These are phyloP conservation scores for Brachycybe producta DNA, from an alignment of 2,888 invertebrate species.

Conservation along the genomic window DNA sequence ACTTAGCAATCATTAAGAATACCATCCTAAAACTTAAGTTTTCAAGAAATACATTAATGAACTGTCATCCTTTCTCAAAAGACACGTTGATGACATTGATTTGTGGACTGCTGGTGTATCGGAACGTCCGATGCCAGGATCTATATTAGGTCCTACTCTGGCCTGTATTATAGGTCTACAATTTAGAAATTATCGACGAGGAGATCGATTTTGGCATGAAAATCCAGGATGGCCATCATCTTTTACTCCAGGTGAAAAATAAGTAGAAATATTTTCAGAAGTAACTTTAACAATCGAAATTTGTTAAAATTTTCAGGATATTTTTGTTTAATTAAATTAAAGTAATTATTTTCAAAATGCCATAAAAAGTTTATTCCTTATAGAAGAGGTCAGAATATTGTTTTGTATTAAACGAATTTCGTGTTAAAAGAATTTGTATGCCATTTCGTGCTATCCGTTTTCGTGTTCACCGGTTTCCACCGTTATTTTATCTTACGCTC, in stretches of 20 bases:
- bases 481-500: too few relatives aligned
- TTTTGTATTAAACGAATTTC: too few relatives aligned
- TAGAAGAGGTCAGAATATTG: too few relatives aligned
- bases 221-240: conserved; percentile 80
- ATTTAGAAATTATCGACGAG: conserved; percentile 64
- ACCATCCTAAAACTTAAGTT: too few relatives aligned
- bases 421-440: too few relatives aligned
- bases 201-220: conserved; percentile 89
- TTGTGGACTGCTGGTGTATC: conserved; percentile 90
- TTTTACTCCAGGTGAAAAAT: conserved; percentile 57
- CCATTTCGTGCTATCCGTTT: too few relatives aligned
- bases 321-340: not conserved
- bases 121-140: conserved; percentile 75
- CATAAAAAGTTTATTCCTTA: too few relatives aligned
- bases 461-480: too few relatives aligned
- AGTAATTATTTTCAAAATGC: conserved; percentile 1
- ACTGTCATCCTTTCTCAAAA: too few relatives aligned
- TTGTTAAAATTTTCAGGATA: not conserved
- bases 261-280: conserved; percentile 13
- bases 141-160: conserved; percentile 87
- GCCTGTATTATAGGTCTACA: conserved; percentile 83
- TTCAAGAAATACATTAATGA: too few relatives aligned
- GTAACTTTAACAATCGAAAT: not conserved
- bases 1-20: too few relatives aligned
- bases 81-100: conserved; percentile 81